These are phyloP conservation scores for Rhea pennata DNA, from an alignment of 2,113 vertebrate genomes.

Conservation along the genomic window DNA sequence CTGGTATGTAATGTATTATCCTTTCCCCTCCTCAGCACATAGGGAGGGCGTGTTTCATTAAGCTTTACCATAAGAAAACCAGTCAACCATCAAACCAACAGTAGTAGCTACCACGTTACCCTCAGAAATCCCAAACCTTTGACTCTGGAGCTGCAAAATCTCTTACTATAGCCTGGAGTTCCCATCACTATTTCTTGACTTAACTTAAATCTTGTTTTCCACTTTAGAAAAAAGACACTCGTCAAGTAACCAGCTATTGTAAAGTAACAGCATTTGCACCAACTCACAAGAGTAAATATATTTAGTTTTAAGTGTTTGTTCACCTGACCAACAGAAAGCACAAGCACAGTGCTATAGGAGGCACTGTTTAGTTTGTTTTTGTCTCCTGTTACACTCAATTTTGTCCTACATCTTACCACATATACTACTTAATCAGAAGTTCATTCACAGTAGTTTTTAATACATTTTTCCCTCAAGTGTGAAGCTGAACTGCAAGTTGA, in stretches of 20 bases:
- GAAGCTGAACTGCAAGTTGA: not conserved
- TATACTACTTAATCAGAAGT: not conserved
- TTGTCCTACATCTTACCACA: not conserved
- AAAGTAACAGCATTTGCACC: not conserved
- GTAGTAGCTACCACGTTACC: not conserved
- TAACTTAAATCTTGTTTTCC: not conserved
- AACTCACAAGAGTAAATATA: not conserved
- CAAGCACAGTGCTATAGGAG: not conserved
- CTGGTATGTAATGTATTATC: not conserved
- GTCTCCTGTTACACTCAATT: not conserved
- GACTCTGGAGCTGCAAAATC: not conserved
- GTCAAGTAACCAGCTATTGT: not conserved
- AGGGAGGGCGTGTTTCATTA: not conserved
- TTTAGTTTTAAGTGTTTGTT: not conserved
- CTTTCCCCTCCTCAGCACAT: not conserved
- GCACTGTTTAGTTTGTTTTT: not conserved
- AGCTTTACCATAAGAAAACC: not conserved
- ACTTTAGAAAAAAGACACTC: not conserved
- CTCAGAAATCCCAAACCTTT: accelerated
- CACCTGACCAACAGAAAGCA: not conserved
- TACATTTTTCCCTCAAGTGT: not conserved
- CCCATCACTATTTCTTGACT: not conserved
- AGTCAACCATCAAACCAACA: not conserved
- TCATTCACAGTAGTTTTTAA: not conserved
- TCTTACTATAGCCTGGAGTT: not conserved